Evolutionary conservation across 2,888 invertebrate genomes (phyloP).

Genomic region (Willowsia nigromaculata): DNA sequence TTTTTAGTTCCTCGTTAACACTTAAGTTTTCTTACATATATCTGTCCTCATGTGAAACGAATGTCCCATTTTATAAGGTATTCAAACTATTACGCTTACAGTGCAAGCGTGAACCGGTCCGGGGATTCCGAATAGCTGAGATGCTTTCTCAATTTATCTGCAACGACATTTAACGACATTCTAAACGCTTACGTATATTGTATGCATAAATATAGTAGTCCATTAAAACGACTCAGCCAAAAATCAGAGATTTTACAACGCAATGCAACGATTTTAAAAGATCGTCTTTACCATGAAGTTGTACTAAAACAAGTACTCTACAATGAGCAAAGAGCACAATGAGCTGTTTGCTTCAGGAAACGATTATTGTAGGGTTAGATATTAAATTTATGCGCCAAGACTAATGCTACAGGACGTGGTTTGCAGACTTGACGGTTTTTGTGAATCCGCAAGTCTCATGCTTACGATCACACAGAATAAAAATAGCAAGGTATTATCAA

Average conservation of each 20-base stretch:
- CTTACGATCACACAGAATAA: not conserved
- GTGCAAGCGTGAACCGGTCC: not conserved
- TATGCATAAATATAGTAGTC: too few species aligned
- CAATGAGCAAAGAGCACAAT: too few species aligned
- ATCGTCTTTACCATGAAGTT: too few species aligned
- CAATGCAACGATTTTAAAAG: too few species aligned
- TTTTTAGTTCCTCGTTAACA: not conserved
- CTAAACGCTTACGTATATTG: too few species aligned
- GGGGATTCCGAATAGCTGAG: not conserved
- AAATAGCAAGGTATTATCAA: not conserved
- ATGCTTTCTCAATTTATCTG: not conserved
- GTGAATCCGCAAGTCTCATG: not conserved
- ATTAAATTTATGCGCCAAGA: not conserved
- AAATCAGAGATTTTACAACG: too few species aligned
- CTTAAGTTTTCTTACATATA: not conserved
- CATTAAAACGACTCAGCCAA: too few species aligned
- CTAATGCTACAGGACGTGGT: not conserved
- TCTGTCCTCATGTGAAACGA: not conserved
- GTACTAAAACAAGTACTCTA: too few species aligned
- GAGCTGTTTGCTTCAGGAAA: too few species aligned
- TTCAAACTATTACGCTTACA: not conserved
- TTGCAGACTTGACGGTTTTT: not conserved
- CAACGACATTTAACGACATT: not conserved
- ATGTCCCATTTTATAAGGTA: not conserved
- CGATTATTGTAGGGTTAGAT: not conserved